Evolutionary conservation across 2,797 vertebrate genomes (phyloP).

Genomic region (Poliocrania exsul): DNA sequence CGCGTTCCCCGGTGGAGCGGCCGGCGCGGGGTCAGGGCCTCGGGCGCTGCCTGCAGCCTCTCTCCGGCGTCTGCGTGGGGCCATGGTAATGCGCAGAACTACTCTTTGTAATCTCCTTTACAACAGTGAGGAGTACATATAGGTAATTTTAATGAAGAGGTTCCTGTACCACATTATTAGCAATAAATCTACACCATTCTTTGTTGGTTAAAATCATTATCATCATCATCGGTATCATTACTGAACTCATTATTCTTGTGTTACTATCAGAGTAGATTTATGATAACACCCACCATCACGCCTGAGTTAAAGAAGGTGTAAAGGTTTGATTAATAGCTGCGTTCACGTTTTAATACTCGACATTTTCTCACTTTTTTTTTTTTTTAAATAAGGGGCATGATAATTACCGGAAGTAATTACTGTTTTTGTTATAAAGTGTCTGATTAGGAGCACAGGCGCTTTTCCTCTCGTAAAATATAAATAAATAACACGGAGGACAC

Average conservation of each 20-base stretch:
- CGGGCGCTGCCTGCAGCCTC: neutral
- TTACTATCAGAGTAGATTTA: slow-evolving; percentile 86
- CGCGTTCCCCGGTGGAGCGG: no score
- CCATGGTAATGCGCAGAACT: slow-evolving; percentile 20
- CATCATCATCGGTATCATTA: slow-evolving; percentile 88
- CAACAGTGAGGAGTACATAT: slow-evolving; percentile 78
- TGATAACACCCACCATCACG: slow-evolving; percentile 85
- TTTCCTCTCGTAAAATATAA: slow-evolving; percentile 47
- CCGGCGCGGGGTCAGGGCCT: neutral
- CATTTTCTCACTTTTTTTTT: slow-evolving; percentile 77
- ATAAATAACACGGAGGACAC: neutral
- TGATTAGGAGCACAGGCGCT: slow-evolving; percentile 65
- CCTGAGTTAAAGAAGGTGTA: slow-evolving; percentile 87
- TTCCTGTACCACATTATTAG: slow-evolving; percentile 87
- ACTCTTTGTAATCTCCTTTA: slow-evolving; percentile 63
- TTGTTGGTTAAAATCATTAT: slow-evolving; percentile 91
- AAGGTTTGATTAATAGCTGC: slow-evolving; percentile 89
- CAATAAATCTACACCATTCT: slow-evolving; percentile 89
- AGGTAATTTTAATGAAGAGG: slow-evolving; percentile 85
- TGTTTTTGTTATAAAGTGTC: slow-evolving; percentile 73
- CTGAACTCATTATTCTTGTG: slow-evolving; percentile 90
- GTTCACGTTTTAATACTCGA: slow-evolving; percentile 84
- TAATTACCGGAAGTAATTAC: slow-evolving; percentile 79
- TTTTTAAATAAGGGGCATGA: slow-evolving; percentile 75
- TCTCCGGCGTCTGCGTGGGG: neutral